Conservation (phyloP, 2,888 invertebrate species). For the Campoplex nolae region DNA sequence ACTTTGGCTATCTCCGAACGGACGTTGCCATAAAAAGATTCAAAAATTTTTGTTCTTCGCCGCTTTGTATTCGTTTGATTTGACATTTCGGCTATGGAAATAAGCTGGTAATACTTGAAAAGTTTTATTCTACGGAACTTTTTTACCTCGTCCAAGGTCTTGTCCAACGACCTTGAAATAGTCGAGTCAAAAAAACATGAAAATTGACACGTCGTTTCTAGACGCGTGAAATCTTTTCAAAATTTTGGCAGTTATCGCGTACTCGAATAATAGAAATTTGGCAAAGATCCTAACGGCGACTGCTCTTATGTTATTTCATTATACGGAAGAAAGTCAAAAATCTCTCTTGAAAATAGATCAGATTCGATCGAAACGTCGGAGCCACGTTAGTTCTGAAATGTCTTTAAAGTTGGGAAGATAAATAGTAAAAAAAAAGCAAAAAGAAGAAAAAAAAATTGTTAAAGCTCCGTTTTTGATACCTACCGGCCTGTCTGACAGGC, state of each 20-base stretch:
- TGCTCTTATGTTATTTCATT: not conserved
- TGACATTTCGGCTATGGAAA: not conserved
- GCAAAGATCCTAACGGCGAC: not conserved
- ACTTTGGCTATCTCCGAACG: no score
- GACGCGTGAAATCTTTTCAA: not conserved
- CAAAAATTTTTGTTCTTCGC: not conserved
- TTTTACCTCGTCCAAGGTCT: not conserved
- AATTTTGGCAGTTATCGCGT: not conserved
- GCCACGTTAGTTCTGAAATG: not conserved
- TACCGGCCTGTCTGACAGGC: conserved; percentile 96
- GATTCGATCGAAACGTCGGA: not conserved
- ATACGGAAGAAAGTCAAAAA: not conserved
- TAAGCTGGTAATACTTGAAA: no score
- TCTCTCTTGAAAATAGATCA: not conserved
- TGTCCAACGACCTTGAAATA: not conserved
- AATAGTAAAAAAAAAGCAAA: not conserved
- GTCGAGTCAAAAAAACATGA: not conserved
- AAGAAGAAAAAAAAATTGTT: not conserved
- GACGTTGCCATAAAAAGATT: no score
- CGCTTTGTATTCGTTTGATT: not conserved
- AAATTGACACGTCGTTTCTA: not conserved
- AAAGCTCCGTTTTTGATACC: conserved; percentile 58
- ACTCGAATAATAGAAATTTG: not conserved
- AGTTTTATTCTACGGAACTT: not conserved
- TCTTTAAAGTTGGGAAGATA: not conserved